These are phyloP conservation scores for Hypsibius dujardini DNA, from an alignment of 1,140 invertebrate species.

Conservation along the genomic window DNA sequence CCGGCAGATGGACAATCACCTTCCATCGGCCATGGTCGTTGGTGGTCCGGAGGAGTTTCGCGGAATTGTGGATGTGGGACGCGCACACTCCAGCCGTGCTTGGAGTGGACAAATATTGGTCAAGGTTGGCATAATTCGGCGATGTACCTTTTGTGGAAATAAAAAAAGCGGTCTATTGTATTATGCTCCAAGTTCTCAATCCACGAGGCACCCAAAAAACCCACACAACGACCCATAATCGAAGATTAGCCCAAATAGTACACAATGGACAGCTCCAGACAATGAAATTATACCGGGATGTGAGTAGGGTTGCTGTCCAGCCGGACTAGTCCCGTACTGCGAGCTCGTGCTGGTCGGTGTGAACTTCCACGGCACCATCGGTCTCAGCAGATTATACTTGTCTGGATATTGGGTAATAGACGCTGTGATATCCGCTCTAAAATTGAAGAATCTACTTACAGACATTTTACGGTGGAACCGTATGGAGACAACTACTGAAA, in stretches of 20 bases:
- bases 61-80: not conserved
- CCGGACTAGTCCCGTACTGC: not conserved
- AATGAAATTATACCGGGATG: not conserved
- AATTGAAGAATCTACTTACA: not conserved
- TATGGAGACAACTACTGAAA: too few species aligned
- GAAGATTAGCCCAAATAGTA: not conserved
- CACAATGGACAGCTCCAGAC: not conserved
- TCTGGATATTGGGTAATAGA: not conserved
- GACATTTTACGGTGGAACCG: too few species aligned
- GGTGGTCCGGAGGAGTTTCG: not conserved
- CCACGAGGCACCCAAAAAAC: not conserved
- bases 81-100: constrained; percentile 1
- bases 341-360: not conserved
- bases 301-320: not conserved
- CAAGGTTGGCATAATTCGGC: not conserved
- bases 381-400: not conserved
- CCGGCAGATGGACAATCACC: constrained; percentile 1
- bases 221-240: not conserved
- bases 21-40: not conserved
- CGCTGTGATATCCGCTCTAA: not conserved
- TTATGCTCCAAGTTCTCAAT: not conserved
- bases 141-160: not conserved
- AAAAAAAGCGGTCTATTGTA: not conserved
- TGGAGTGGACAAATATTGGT: not conserved
- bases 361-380: constrained; percentile 3